Percentiles rank a stretch among this genome's conserved stretches.
Evolutionary conservation across 2,888 invertebrate genomes (phyloP).

Genomic region (Sarcophaga subvicina): DNA sequence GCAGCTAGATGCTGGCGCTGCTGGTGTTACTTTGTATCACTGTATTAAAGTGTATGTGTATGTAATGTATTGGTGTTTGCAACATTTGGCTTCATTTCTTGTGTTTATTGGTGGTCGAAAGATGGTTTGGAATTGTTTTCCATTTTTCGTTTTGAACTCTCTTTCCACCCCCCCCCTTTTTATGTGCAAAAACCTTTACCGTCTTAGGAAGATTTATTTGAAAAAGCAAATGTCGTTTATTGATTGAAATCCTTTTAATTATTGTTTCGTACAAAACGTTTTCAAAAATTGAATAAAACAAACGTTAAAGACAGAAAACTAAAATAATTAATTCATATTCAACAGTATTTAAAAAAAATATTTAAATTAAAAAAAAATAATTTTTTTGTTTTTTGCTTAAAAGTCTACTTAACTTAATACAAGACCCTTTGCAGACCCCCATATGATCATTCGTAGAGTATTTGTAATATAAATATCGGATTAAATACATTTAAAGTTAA

Average conservation of each 20-base stretch:
- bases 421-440: too few species aligned
- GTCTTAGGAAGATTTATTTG: slow-evolving; percentile 33
- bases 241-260: slow-evolving; percentile 42
- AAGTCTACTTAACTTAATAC: too few species aligned
- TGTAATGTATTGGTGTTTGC: background rate
- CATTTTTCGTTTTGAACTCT: background rate
- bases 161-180: background rate
- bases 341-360: too few species aligned
- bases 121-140: slow-evolving; percentile 35
- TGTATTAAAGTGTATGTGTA: background rate
- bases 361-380: too few species aligned
- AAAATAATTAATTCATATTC: background rate
- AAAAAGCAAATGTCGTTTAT: slow-evolving; percentile 34
- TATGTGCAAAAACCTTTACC: background rate
- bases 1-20: background rate
- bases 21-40: slow-evolving; percentile 31
- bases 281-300: background rate
- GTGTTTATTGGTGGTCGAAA: slow-evolving; percentile 52
- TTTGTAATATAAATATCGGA: too few species aligned
- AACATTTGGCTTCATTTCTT: slow-evolving; percentile 9
- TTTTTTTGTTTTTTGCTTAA: too few species aligned
- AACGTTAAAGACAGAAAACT: background rate
- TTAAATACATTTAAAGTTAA: too few species aligned
- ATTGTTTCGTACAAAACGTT: background rate
- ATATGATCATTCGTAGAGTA: too few species aligned